Conservation (phyloP, 2,797 vertebrate species). For the Sebastes elongatus region DNA sequence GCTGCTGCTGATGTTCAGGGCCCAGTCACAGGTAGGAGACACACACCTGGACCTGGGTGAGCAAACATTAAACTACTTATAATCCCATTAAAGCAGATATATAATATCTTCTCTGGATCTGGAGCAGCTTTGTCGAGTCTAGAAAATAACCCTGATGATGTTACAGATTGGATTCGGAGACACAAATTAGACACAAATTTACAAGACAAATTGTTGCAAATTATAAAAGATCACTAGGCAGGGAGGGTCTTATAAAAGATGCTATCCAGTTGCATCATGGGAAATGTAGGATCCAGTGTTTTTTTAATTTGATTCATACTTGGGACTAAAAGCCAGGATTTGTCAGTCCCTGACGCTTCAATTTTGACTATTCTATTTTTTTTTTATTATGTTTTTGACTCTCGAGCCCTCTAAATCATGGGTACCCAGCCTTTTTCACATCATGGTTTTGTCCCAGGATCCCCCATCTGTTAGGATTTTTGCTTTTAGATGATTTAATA, state of each 20-base stretch:
- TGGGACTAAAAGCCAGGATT: too few relatives aligned
- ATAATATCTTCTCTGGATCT: neutral
- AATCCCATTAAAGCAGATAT: neutral
- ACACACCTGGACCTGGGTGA: neutral
- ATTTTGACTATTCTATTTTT: too few relatives aligned
- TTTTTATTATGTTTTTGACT: too few relatives aligned
- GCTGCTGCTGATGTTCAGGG: conserved; percentile 88
- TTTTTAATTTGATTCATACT: too few relatives aligned
- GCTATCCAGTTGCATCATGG: neutral
- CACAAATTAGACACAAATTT: neutral
- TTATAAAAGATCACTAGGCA: neutral
- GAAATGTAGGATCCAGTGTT: neutral
- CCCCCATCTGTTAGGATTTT: too few relatives aligned
- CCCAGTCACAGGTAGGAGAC: conserved; percentile 91
- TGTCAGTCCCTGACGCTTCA: too few relatives aligned
- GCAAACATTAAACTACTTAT: neutral
- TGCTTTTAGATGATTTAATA: too few relatives aligned
- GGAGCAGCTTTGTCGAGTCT: neutral
- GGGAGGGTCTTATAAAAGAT: neutral
- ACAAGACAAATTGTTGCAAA: neutral
- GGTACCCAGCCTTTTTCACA: too few relatives aligned
- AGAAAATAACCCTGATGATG: neutral
- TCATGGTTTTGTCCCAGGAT: too few relatives aligned
- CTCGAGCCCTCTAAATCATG: too few relatives aligned
- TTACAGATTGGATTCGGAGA: neutral